Evolutionary conservation across 30 jellyfish, hydroid and myxozoan genomes (phyloP).

Genomic region (Chironex yamaguchii): DNA sequence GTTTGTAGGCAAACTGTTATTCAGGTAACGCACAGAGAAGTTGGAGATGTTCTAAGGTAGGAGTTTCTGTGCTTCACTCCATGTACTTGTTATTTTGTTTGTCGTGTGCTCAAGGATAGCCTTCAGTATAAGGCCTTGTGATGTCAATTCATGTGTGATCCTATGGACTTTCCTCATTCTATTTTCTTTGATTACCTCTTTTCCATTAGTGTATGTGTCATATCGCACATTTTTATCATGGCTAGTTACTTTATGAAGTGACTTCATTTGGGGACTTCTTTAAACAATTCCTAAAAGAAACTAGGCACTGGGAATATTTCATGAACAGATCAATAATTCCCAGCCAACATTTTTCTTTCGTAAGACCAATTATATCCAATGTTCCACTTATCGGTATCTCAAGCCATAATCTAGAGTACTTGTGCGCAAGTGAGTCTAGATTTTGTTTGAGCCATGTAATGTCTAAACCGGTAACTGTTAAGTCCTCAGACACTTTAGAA

Average conservation of each 20-base stretch:
- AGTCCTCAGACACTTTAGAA: constrained; percentile 5
- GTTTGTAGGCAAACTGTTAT: no score
- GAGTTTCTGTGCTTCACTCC: no score
- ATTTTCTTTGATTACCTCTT: no score
- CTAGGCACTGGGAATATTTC: constrained; percentile 9
- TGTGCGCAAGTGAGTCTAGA: not conserved
- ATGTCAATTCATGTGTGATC: no score
- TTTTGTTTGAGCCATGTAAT: constrained; percentile 10
- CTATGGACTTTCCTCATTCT: no score
- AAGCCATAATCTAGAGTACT: not conserved
- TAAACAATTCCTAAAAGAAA: not conserved
- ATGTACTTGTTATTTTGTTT: no score
- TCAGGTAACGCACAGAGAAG: no score
- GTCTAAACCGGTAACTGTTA: not conserved
- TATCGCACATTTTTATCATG: not conserved
- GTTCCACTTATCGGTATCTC: constrained; percentile 24
- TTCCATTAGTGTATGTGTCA: no score
- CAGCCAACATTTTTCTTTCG: constrained; percentile 8
- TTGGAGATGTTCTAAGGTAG: no score
- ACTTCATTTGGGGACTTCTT: not conserved
- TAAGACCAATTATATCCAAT: not conserved
- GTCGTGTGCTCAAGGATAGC: no score
- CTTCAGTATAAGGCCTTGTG: no score
- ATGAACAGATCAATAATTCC: not conserved
- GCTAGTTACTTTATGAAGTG: not conserved